Conservation (phyloP, 2,113 vertebrate species). For the Crotalus tigris region DNA sequence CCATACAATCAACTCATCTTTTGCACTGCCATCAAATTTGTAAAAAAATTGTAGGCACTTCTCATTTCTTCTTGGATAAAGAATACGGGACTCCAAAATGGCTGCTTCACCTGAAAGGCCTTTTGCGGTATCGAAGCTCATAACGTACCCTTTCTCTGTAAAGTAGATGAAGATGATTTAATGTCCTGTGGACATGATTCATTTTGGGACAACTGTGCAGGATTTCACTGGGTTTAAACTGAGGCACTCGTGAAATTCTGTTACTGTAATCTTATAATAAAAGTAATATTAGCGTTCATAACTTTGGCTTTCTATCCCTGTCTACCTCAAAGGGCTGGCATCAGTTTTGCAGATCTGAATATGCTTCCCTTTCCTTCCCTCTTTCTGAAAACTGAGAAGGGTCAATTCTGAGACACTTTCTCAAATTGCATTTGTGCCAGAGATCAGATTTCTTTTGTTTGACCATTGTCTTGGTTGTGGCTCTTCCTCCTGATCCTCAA, state of each 20-base stretch:
- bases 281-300: neutral
- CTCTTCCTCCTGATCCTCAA: neutral
- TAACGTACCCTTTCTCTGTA: slow-evolving; percentile 81
- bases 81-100: slow-evolving; percentile 83
- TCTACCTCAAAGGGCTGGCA: neutral
- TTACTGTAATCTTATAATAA: neutral
- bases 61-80: slow-evolving; percentile 83
- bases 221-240: neutral
- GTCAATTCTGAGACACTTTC: neutral
- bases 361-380: neutral
- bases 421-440: neutral
- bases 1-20: slow-evolving; percentile 83
- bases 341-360: neutral
- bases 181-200: neutral
- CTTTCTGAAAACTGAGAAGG: neutral
- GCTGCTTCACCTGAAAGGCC: slow-evolving; percentile 73
- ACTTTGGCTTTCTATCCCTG: neutral
- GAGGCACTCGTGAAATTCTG: neutral
- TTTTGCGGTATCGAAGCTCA: slow-evolving; percentile 75
- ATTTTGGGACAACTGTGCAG: neutral
- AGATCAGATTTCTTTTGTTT: neutral
- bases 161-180: neutral
- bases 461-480: neutral
- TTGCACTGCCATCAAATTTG: slow-evolving; percentile 78
- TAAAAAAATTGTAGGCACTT: slow-evolving; percentile 95